Percentiles rank a stretch among this genome's conserved stretches.
phyloP scores from a whole-genome alignment of 2,888 invertebrate species.

The Epiblema foenella region DNA sequence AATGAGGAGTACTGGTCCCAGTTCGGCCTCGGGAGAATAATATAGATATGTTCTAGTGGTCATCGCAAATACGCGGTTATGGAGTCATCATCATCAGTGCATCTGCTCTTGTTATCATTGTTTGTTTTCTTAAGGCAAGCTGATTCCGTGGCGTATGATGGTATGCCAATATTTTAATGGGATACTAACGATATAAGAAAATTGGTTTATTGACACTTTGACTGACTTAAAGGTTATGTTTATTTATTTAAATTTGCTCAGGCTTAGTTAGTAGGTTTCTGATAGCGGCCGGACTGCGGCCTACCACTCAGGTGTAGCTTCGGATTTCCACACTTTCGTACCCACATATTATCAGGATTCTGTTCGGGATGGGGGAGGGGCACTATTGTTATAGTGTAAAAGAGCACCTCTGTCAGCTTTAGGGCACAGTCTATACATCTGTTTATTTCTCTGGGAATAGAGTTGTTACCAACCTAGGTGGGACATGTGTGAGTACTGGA shows the following conservation, averaged over 20 bases:
- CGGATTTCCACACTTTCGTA: not conserved
- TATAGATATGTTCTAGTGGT: slow-evolving; percentile 32
- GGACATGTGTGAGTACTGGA: not conserved
- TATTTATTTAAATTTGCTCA: not conserved
- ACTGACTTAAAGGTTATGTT: slow-evolving; percentile 17
- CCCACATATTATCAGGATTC: not conserved
- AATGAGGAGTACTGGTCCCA: not conserved
- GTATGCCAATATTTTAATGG: slow-evolving; percentile 55
- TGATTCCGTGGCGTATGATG: slow-evolving; percentile 64
- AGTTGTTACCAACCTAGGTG: not conserved
- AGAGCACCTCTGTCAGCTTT: no score
- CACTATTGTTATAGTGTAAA: no score
- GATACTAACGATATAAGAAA: slow-evolving; percentile 17
- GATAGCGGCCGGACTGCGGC: not conserved
- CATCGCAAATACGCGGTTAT: not conserved
- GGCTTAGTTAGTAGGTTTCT: not conserved
- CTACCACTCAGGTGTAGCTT: not conserved
- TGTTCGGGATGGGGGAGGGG: no score
- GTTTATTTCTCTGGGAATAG: not conserved
- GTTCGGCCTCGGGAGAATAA: not conserved
- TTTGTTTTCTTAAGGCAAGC: slow-evolving; percentile 52
- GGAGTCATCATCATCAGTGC: slow-evolving; percentile 31
- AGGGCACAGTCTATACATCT: no score
- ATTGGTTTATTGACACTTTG: not conserved
- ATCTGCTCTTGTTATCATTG: slow-evolving; percentile 49